phyloP scores from a whole-genome alignment of 1,140 invertebrate species.

The Cydia strobilella region DNA sequence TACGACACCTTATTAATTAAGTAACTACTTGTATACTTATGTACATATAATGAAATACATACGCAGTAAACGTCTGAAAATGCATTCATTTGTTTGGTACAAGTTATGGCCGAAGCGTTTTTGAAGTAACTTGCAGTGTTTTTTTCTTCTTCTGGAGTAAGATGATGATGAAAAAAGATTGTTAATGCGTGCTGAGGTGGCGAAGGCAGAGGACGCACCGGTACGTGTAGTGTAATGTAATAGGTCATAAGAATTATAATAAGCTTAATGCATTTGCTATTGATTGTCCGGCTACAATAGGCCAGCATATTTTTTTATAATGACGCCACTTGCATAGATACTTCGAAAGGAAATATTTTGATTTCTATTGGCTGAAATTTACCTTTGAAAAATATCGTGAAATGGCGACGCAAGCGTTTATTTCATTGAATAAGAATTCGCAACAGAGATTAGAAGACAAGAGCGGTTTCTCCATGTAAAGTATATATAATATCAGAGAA shows the following conservation, averaged over 20 bases:
- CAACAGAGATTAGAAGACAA: neutral
- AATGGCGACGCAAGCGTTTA: neutral
- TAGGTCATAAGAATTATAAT: constrained; percentile 43
- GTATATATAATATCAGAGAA: constrained; percentile 12
- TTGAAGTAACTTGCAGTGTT: no score
- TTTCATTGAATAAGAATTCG: neutral
- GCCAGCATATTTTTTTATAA: neutral
- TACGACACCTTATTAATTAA: neutral
- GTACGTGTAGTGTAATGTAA: constrained; percentile 23
- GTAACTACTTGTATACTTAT: neutral
- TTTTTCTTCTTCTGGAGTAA: no score
- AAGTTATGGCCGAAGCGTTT: no score
- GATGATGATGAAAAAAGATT: neutral
- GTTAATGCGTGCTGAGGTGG: neutral
- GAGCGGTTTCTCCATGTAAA: constrained; percentile 4
- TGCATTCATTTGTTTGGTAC: neutral
- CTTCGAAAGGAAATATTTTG: neutral
- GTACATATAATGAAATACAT: neutral
- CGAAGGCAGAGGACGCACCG: constrained; percentile 33
- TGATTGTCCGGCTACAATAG: constrained; percentile 31
- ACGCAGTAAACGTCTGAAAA: neutral
- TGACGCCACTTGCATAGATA: neutral
- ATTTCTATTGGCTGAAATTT: neutral
- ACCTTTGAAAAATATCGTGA: neutral
- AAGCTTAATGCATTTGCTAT: constrained; percentile 38